These are phyloP conservation scores for Bombus turneri DNA, from an alignment of 1,140 invertebrate species.

Conservation along the genomic window DNA sequence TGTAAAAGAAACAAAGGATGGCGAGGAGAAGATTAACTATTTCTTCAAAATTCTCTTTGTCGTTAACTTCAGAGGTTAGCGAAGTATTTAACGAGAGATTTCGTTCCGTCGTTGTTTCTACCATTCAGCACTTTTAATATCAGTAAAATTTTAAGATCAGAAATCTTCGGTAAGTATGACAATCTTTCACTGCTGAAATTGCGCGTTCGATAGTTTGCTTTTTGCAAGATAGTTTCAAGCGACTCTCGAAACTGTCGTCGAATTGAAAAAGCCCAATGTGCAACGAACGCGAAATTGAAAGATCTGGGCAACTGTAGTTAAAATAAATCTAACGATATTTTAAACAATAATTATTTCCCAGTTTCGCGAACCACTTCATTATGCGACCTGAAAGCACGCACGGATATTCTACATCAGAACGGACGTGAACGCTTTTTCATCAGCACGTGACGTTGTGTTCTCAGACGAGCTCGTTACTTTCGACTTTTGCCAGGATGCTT, in stretches of 20 bases:
- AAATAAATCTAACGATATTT: too few relatives aligned
- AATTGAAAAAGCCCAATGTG: not conserved
- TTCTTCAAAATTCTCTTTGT: not conserved
- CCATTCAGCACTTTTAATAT: not conserved
- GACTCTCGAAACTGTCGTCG: not conserved
- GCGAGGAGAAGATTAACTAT: not conserved
- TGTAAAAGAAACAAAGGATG: not conserved
- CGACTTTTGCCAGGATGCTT: not conserved
- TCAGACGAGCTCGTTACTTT: not conserved
- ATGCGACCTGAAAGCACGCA: not conserved
- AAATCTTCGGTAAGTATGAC: too few relatives aligned
- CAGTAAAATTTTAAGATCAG: too few relatives aligned
- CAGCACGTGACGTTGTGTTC: not conserved
- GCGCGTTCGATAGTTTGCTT: not conserved
- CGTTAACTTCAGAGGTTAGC: not conserved
- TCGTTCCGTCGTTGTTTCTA: not conserved
- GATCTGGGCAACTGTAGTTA: not conserved
- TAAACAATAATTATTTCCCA: slow-evolving; percentile 2
- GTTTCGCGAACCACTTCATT: not conserved
- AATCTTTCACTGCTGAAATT: too few relatives aligned
- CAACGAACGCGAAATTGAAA: not conserved
- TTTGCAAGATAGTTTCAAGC: not conserved
- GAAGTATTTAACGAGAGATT: not conserved
- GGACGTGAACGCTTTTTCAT: not conserved
- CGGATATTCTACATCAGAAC: not conserved